These are phyloP conservation scores for Hemibagrus wyckioides DNA, from an alignment of 2,113 vertebrate species.

Conservation along the genomic window DNA sequence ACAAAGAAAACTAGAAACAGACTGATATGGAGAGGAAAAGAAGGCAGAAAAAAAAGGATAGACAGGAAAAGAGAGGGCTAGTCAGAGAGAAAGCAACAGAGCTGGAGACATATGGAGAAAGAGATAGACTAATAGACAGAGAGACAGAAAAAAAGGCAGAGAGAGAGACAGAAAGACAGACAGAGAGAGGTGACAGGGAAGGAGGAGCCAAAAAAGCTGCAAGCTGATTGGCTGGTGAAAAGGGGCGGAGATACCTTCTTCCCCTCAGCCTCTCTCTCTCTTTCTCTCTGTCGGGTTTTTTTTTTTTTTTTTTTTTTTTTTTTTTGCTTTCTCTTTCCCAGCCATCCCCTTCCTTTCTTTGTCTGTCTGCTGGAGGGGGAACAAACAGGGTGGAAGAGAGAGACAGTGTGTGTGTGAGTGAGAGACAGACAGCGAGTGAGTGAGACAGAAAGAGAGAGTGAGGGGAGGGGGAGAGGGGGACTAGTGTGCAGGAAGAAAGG, in stretches of 20 bases:
- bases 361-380: constrained; percentile 20
- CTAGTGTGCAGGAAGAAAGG: constrained; percentile 19
- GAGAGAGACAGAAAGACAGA: constrained; percentile 30
- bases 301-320: neutral
- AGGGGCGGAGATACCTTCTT: constrained; percentile 43
- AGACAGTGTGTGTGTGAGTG: neutral
- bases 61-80: constrained; percentile 1
- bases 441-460: neutral
- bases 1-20: neutral
- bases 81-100: neutral
- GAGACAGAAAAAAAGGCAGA: constrained; percentile 31
- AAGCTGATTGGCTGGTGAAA: constrained; percentile 53
- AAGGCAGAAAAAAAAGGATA: neutral
- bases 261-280: constrained; percentile 28
- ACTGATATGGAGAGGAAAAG: neutral
- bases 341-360: constrained; percentile 23
- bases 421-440: neutral
- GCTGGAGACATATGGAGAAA: neutral
- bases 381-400: constrained; percentile 27
- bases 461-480: neutral
- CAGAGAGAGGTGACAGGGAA: constrained; percentile 52
- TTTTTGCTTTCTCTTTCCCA: constrained; percentile 13
- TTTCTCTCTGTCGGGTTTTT: constrained; percentile 36
- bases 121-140: constrained; percentile 33
- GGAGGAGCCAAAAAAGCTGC: constrained; percentile 42